phyloP scores from a whole-genome alignment of 1,140 invertebrate genomes.

The Saccostrea echinata region DNA sequence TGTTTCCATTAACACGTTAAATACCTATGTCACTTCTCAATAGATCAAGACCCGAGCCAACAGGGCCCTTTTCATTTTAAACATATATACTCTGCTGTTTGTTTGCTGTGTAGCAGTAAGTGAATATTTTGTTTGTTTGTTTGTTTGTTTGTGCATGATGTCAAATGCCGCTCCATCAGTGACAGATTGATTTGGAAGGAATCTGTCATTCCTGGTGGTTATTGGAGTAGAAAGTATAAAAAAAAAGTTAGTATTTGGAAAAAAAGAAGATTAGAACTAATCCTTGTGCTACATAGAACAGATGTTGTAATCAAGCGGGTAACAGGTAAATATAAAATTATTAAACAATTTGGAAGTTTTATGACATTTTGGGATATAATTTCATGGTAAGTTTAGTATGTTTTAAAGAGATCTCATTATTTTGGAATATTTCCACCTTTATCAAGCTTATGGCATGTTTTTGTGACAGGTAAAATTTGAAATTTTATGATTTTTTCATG shows the following conservation, averaged over 20 bases:
- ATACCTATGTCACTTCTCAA: conserved; percentile 37
- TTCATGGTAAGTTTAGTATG: no score
- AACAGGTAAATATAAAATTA: conserved; percentile 13
- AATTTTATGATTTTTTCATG: no score
- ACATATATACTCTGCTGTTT: neutral
- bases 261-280: neutral
- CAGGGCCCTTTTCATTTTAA: conserved; percentile 21
- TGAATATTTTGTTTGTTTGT: conserved; percentile 13
- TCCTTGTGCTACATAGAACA: neutral
- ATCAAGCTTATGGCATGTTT: no score
- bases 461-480: no score
- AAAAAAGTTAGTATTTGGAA: neutral
- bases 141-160: neutral
- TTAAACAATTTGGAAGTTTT: neutral
- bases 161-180: neutral
- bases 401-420: no score
- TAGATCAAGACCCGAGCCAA: neutral
- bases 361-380: neutral
- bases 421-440: no score
- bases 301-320: conserved; percentile 8
- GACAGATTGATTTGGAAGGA: neutral
- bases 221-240: conserved; percentile 1
- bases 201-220: conserved; percentile 4
- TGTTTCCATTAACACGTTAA: conserved; percentile 39
- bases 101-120: neutral